Evolutionary conservation across 2,113 vertebrate species (phyloP), one percentile per base, ranked within the genome.

Genomic region (Anthoscopus minutus): DNA sequence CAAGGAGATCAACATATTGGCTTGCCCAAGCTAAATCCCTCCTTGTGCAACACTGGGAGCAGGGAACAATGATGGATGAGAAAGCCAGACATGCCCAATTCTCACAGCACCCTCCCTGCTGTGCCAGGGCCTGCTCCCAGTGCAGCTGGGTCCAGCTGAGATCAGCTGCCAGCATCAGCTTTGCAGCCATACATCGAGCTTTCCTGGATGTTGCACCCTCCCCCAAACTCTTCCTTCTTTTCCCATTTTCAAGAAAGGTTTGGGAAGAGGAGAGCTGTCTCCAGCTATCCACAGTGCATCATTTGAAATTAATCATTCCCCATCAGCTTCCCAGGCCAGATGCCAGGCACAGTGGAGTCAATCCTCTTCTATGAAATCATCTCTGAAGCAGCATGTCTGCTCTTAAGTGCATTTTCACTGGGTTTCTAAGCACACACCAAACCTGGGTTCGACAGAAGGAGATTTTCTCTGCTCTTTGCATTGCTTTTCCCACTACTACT

Each of bases 11-110:
- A 84, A 48, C 65, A 56, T 4, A 48, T 6, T 4, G 77, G 28
- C 86, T 92, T 91, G 83, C 94, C 66, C 69, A 86, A 93, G 94
- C 56, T 79, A 94, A 94, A 94, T 33, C 74, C 6, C 70, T 85
- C 89, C 86, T 95, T 84, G 69, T 91, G 96, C 80, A 96, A 94
- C 1, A 5, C 69, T 27, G 73, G 61, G 40, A 48, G 81, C 69
- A 45, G 44, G 47, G 81, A 81, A 74, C 53, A 73, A 61, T 27
- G 83, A 74, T 40, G 89, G 93, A 91, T 89, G 94, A 86, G 91
- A 95, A 89, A 91, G 81, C 13, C 65, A 89, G 85, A 30, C 23
- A 2, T 8, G 40, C 1, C 7, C 6, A 20, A 61, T 84, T 91
- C 91, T 93, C 83, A 65, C 28, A 71, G 45, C 35, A 45, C 10